phyloP scores from a whole-genome alignment of 1,140 invertebrate genomes.

The Camponotus floridanus region DNA sequence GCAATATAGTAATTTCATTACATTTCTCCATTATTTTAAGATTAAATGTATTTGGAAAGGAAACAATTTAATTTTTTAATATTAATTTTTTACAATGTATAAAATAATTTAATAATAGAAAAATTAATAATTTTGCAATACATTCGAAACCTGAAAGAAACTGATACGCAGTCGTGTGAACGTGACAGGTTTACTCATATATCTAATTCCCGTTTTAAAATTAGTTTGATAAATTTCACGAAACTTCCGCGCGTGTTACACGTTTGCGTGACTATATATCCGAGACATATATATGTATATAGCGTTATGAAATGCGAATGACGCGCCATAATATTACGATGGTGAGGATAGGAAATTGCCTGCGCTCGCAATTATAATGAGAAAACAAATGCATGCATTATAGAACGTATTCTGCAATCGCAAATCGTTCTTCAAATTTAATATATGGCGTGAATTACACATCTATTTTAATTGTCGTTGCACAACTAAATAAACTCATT shows the following conservation, averaged over 20 bases:
- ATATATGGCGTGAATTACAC: conserved; percentile 49
- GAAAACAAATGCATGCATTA: conserved; percentile 41
- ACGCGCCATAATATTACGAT: background rate
- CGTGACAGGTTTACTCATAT: background rate
- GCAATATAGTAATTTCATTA: background rate
- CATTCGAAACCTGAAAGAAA: background rate
- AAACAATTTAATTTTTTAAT: too few relatives aligned
- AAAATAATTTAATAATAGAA: background rate
- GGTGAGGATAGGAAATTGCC: conserved; percentile 35
- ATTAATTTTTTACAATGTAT: too few relatives aligned
- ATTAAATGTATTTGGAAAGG: background rate
- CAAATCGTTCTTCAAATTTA: conserved; percentile 53
- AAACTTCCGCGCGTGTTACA: conserved; percentile 33
- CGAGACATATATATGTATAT: conserved; percentile 12
- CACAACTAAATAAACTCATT: conserved; percentile 57
- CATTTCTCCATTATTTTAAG: too few relatives aligned
- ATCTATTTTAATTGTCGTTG: conserved; percentile 10
- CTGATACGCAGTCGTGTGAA: background rate
- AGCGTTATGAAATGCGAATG: conserved; percentile 27
- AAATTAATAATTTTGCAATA: background rate
- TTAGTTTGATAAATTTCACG: conserved; percentile 52
- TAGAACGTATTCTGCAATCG: conserved; percentile 39
- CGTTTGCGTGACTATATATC: conserved; percentile 10
- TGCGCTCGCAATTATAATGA: conserved; percentile 54
- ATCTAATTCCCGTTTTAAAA: conserved; percentile 26